phyloP scores from a whole-genome alignment of 2,797 vertebrate species.

The Paratrypauchen microcephalus region DNA sequence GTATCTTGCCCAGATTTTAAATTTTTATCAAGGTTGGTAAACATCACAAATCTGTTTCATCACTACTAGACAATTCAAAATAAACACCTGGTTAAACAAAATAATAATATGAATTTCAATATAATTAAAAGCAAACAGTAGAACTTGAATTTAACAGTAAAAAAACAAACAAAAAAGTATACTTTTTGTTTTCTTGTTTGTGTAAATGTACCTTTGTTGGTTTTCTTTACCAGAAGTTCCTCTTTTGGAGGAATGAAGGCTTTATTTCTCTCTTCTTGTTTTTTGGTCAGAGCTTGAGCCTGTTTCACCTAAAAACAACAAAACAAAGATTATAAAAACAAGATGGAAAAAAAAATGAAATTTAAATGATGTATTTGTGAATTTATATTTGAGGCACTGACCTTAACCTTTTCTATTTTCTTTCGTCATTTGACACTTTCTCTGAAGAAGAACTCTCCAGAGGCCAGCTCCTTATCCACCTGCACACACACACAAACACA shows the following conservation, averaged over 20 bases:
- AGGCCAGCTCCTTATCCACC: constrained; percentile 91
- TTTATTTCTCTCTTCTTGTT: constrained; percentile 91
- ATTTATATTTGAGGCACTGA: constrained; percentile 44
- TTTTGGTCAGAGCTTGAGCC: constrained; percentile 84
- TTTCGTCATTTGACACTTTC: constrained; percentile 89
- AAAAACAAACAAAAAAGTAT: no score
- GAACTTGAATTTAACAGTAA: no score
- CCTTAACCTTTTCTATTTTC: constrained; percentile 90
- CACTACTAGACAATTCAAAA: no score
- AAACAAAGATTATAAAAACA: no score
- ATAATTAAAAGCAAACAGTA: no score
- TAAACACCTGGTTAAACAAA: no score
- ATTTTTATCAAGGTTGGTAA: no score
- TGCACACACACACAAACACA: constrained; percentile 45
- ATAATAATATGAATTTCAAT: no score
- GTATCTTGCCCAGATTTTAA: no score
- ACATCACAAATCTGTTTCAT: no score
- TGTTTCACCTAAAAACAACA: constrained; percentile 79
- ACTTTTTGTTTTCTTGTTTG: no score
- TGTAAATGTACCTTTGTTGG: constrained; percentile 76
- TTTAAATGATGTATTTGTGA: background rate
- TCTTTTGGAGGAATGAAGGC: constrained; percentile 96
- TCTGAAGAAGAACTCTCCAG: constrained; percentile 93
- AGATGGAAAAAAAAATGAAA: no score
- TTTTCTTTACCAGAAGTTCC: constrained; percentile 81